Conservation (phyloP, 1,140 invertebrate genomes). For the Drosophila chauvacae region DNA sequence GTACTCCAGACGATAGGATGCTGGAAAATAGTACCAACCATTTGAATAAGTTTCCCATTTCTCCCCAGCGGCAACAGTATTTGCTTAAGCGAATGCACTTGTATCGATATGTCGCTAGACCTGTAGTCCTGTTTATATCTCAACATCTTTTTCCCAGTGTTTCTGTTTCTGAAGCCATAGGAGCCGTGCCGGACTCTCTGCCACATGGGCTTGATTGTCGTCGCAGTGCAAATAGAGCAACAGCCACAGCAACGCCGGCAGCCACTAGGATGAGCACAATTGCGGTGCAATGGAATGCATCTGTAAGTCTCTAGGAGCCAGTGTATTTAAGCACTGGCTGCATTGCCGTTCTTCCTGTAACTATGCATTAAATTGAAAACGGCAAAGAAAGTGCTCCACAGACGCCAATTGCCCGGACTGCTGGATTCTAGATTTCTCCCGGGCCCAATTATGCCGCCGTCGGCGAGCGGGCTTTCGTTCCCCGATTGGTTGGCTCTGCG, state of each 20-base stretch:
- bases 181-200: constrained; percentile 57
- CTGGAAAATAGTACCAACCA: no score
- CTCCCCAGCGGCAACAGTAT: neutral
- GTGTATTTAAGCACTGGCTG: constrained; percentile 21
- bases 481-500: constrained; percentile 53
- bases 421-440: constrained; percentile 75
- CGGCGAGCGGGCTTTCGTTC: constrained; percentile 59
- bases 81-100: neutral
- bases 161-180: constrained; percentile 19
- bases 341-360: constrained; percentile 58
- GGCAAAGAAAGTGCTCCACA: constrained; percentile 73
- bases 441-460: constrained; percentile 61
- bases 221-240: constrained; percentile 64
- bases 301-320: constrained; percentile 43
- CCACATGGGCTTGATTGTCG: constrained; percentile 71
- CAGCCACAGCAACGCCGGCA: constrained; percentile 34
- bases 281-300: constrained; percentile 72
- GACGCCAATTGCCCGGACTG: constrained; percentile 43
- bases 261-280: constrained; percentile 38
- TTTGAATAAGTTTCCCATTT: neutral
- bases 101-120: neutral
- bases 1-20: neutral
- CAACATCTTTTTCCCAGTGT: neutral
- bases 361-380: constrained; percentile 76
- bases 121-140: no score